A percentile compares a stretch with the other conserved stretches of the same genome.
These are phyloP conservation scores for Crotalus viridis DNA, from an alignment of 2,113 vertebrate genomes.

Conservation along the genomic window DNA sequence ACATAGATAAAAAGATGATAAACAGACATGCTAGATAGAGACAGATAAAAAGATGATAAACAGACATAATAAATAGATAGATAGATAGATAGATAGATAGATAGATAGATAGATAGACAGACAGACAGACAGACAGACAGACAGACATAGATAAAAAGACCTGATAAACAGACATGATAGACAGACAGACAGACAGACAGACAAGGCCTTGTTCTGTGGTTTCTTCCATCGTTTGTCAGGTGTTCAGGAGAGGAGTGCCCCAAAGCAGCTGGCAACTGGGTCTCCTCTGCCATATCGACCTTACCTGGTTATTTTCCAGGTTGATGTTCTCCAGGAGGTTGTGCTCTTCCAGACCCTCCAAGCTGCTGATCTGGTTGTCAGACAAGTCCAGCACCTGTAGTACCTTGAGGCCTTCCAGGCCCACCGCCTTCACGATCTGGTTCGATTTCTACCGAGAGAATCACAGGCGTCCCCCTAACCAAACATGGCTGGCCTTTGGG, in stretches of 20 bases:
- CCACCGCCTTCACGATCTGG: constrained; percentile 75
- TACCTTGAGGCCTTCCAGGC: constrained; percentile 73
- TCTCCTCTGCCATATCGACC: rapidly evolving
- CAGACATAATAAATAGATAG: too few species aligned
- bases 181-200: too few species aligned
- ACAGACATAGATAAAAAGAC: too few species aligned
- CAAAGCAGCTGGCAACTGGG: rapidly evolving
- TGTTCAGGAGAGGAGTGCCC: neutral
- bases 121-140: too few species aligned
- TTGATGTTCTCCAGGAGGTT: constrained; percentile 76
- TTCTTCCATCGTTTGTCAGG: neutral
- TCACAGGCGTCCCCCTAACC: neutral
- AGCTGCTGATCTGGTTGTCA: constrained; percentile 78
- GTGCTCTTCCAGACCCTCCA: constrained; percentile 82
- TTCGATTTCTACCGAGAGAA: constrained; percentile 80
- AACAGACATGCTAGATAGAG: too few species aligned
- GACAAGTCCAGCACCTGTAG: constrained; percentile 84
- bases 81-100: too few species aligned
- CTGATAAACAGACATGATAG: too few species aligned
- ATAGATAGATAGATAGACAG: too few species aligned
- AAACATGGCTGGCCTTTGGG: neutral
- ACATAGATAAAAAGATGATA: too few species aligned
- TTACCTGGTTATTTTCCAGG: constrained; percentile 88
- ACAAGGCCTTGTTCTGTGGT: neutral
- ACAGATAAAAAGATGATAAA: too few species aligned